phyloP scores from a whole-genome alignment of 2,113 vertebrate genomes.

The Anas platyrhynchos region DNA sequence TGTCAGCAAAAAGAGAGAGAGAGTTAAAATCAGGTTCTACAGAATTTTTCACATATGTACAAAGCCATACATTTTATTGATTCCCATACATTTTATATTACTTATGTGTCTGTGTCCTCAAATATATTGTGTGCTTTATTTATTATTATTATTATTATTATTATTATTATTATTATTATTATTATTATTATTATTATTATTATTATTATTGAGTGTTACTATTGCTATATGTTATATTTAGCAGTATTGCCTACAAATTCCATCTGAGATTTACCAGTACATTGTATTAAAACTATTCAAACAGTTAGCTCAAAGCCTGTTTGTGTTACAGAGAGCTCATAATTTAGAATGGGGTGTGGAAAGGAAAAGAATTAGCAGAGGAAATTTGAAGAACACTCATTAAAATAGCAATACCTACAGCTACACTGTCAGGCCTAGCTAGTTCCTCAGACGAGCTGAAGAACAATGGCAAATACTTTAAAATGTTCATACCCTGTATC shows the following conservation, averaged over 20 bases:
- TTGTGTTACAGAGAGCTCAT: constrained; percentile 10
- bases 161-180: neutral
- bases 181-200: neutral
- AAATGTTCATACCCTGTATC: neutral
- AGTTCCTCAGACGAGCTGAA: neutral
- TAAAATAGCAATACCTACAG: neutral
- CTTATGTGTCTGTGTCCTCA: neutral
- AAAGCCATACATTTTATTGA: neutral
- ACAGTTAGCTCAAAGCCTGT: neutral
- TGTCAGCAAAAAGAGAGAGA: neutral
- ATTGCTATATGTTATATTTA: constrained; percentile 12
- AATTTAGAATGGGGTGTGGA: constrained; percentile 30
- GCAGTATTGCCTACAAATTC: neutral
- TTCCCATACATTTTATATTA: neutral
- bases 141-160: too few relatives aligned
- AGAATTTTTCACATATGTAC: neutral
- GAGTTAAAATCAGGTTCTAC: neutral
- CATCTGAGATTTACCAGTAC: neutral
- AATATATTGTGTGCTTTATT: neutral
- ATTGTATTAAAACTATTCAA: neutral
- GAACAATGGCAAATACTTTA: neutral
- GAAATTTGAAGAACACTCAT: neutral
- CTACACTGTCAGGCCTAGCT: neutral
- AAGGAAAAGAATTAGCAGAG: constrained; percentile 34
- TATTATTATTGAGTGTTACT: neutral